A percentile compares a stretch with the other conserved stretches of the same genome.
These are phyloP conservation scores for Kryptolebias ocellatus DNA, from an alignment of 2,797 vertebrate species.

Conservation along the genomic window DNA sequence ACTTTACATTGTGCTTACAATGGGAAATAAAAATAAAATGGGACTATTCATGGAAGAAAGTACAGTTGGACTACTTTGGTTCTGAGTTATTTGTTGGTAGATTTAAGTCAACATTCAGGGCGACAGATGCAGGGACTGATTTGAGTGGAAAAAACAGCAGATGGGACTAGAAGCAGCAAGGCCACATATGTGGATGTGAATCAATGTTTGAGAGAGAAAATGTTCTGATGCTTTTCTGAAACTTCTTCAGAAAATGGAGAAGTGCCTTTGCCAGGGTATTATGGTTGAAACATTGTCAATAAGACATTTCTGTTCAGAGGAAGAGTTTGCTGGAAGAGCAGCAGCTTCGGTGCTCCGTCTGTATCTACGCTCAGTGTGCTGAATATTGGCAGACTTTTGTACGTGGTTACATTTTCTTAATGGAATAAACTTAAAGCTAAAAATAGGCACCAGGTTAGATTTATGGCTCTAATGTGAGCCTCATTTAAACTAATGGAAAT, in stretches of 20 bases:
- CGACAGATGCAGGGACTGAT: background rate
- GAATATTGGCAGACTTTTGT: background rate
- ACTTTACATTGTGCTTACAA: too few species aligned
- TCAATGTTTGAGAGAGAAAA: background rate
- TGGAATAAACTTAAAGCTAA: background rate
- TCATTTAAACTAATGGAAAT: background rate
- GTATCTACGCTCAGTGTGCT: background rate
- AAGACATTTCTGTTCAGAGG: background rate
- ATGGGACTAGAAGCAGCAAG: background rate
- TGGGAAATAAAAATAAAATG: too few species aligned
- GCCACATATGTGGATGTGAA: background rate
- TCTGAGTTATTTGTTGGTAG: background rate
- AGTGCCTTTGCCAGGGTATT: background rate
- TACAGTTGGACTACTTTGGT: background rate
- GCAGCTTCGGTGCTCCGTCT: background rate
- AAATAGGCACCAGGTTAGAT: background rate
- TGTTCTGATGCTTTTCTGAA: background rate
- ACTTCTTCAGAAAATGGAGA: background rate
- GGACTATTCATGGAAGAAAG: too few species aligned
- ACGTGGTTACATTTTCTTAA: background rate
- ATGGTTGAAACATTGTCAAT: background rate
- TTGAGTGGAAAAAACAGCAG: background rate
- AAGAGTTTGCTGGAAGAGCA: background rate
- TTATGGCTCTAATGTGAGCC: background rate
- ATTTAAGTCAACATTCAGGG: background rate